Percentiles rank a stretch among this genome's conserved stretches.
These are phyloP conservation scores for Percina caprodes DNA, from an alignment of 2,113 vertebrate genomes.

Conservation along the genomic window DNA sequence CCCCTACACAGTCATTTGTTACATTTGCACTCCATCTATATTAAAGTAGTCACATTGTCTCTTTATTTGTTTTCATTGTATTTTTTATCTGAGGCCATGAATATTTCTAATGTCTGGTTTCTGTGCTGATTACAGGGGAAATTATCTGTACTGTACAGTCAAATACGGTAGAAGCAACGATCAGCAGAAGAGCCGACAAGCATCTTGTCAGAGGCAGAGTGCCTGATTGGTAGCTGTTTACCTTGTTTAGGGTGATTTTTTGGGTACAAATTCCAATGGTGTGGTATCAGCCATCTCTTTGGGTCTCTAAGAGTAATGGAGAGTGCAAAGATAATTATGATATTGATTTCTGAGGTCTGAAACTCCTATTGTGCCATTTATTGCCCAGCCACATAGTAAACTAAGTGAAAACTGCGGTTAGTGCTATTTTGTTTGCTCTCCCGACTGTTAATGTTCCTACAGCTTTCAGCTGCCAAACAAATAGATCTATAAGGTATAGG, in stretches of 20 bases:
- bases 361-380: constrained; percentile 38
- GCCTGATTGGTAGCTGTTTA: constrained; percentile 39
- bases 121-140: constrained; percentile 41
- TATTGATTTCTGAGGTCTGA: constrained; percentile 50
- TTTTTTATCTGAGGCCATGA: constrained; percentile 31
- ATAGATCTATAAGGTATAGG: background rate
- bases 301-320: constrained; percentile 17
- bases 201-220: constrained; percentile 9
- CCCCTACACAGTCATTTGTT: constrained; percentile 5
- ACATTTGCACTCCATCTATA: constrained; percentile 31
- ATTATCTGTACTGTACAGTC: constrained; percentile 24
- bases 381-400: constrained; percentile 34
- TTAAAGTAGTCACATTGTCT: constrained; percentile 42
- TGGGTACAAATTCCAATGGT: constrained; percentile 7
- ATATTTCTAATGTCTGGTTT: constrained; percentile 43
- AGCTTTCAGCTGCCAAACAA: constrained; percentile 26
- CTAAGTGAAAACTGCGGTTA: constrained; percentile 29
- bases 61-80: constrained; percentile 41
- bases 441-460: constrained; percentile 6
- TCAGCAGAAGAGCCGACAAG: background rate
- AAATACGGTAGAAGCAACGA: constrained; percentile 15
- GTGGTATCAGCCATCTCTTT: constrained; percentile 4
- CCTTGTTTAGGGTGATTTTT: constrained; percentile 29
- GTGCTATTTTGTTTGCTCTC: constrained; percentile 26
- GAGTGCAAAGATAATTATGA: constrained; percentile 30